Conservation (phyloP, 2,797 vertebrate genomes). For the Schizopygopsis malacanthus region DNA sequence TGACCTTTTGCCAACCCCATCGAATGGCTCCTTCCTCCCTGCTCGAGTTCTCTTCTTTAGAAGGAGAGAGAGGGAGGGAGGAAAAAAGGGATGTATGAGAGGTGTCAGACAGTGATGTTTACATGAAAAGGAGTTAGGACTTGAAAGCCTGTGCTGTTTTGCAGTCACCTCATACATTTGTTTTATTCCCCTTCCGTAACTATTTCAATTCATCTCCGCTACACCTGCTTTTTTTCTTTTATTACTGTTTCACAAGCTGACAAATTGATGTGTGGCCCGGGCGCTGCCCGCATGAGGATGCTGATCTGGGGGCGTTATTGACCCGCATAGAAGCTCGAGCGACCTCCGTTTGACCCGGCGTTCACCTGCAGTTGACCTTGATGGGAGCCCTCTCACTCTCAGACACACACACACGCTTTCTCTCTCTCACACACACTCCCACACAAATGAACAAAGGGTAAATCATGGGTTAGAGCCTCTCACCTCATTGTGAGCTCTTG, state of each 20-base stretch:
- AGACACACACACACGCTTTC: conserved; percentile 57
- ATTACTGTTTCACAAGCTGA: conserved; percentile 86
- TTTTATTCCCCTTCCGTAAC: conserved; percentile 67
- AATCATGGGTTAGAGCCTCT: conserved; percentile 27
- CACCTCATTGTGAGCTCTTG: conserved; percentile 77
- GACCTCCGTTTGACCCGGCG: conserved; percentile 90
- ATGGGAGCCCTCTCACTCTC: conserved; percentile 78
- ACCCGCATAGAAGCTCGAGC: conserved; percentile 88
- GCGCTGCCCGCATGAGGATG: conserved; percentile 86
- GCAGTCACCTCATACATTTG: conserved; percentile 96
- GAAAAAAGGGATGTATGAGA: conserved; percentile 87
- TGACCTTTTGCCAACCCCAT: conserved; percentile 99
- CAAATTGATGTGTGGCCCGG: conserved; percentile 79
- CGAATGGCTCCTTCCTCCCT: conserved; percentile 94
- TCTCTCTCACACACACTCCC: conserved; percentile 51
- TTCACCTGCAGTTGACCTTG: conserved; percentile 99
- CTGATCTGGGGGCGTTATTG: conserved; percentile 89
- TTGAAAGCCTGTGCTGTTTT: conserved; percentile 94
- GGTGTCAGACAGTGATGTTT: conserved; percentile 97
- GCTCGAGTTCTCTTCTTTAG: conserved; percentile 70
- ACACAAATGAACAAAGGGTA: conserved; percentile 61
- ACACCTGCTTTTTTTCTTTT: conserved; percentile 71
- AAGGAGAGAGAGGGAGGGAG: conserved; percentile 57
- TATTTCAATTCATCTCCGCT: conserved; percentile 23
- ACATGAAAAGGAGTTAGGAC: conserved; percentile 98